These are phyloP conservation scores for Apodemia duryi DNA, from an alignment of 2,888 invertebrate species.

Conservation along the genomic window DNA sequence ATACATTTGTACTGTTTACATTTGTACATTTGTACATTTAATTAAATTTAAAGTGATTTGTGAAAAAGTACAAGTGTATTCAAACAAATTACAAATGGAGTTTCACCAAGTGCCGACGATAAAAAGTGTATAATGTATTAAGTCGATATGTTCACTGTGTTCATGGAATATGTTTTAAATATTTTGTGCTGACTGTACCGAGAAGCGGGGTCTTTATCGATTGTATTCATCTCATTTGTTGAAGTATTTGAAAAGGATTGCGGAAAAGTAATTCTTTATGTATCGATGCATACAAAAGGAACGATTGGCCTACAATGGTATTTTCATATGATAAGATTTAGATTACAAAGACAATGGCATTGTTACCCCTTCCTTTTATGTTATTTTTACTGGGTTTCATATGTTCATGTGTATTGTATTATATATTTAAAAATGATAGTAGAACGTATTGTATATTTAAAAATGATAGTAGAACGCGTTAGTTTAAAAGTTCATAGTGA, in stretches of 20 bases:
- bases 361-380: background rate
- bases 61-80: no score
- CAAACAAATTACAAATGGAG: no score
- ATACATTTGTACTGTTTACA: no score
- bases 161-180: background rate
- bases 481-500: no score
- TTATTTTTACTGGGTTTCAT: background rate
- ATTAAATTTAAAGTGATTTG: no score
- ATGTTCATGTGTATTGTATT: background rate
- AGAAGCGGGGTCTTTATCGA: constrained; percentile 11
- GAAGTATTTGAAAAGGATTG: constrained; percentile 20
- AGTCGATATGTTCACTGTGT: no score
- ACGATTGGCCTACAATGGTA: constrained; percentile 16
- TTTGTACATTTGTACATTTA: no score
- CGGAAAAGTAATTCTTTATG: constrained; percentile 13
- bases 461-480: no score
- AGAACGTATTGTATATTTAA: no score
- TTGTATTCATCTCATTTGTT: constrained; percentile 20
- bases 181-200: background rate
- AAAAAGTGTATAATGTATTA: no score
- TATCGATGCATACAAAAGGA: constrained; percentile 17
- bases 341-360: constrained; percentile 1
- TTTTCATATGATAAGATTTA: constrained; percentile 4
- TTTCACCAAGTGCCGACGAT: no score
- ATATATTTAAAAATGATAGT: no score